Base-by-base conservation (phyloP, 2,888 invertebrate genomes). In the Drosophila subquinaria region DNA sequence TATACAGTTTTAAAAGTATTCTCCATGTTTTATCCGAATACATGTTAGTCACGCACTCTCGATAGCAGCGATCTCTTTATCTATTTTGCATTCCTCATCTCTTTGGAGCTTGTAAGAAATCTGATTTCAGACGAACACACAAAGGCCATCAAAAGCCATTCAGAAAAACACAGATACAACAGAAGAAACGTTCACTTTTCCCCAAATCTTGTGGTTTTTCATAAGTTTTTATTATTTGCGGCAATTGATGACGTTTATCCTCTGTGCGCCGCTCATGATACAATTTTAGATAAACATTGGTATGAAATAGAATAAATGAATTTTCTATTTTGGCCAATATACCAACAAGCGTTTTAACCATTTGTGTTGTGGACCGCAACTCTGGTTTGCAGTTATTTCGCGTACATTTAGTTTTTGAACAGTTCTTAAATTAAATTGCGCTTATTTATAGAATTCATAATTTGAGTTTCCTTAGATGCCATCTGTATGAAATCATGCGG, bases 161-260 rank as follows among this genome's bases (percentile, higher is more conserved):
- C 70, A 53, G 52, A 63, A 63, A 67, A 53, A 55, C 45, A 42
- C 45, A 51, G 30, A 38, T 9, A 23, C 15, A 42, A 15, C 30
- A 27, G 11, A 40, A 40, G n/a, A 27, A 35, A 35, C 45, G 17
- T 45, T 42, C 13, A 43, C 17, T 48, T 68, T 55, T 53, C 4
- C 15, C 30, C 13, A 57, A 67, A 73, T 52, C 47, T 73, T 40
- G 65, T 57, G 51, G 35, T 23, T 51, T 73, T 71, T 51, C 38
- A 43, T 35, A 71, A 47, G 59, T 30, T 66, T 64, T 52, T 27
- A 45, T 56, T 59, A 50, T 67, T 66, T 63, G 64, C 65, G 57
- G 68, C 68, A 75, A 86, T 77, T 79, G 81, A 81, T 85, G 84
- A 85, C 88, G 88, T 82, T 84, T 87, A 69, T 57, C 50, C 52